These are phyloP conservation scores for Drosophila leontia DNA, from an alignment of 1,140 invertebrate genomes.

Conservation along the genomic window DNA sequence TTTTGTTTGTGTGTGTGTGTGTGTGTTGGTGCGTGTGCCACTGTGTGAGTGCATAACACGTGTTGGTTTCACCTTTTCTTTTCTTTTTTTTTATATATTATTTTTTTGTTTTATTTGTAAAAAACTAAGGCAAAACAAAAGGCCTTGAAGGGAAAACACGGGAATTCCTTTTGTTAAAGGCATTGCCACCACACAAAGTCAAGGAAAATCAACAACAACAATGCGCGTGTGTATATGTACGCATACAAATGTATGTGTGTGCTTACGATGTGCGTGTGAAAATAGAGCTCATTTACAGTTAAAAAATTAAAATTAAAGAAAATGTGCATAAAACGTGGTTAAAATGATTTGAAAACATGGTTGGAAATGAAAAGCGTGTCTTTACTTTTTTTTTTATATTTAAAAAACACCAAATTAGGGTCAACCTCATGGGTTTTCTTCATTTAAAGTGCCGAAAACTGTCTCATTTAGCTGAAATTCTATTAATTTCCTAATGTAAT, in stretches of 20 bases:
- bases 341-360: not conserved
- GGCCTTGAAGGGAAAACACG: conserved; percentile 46
- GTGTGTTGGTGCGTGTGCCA: conserved; percentile 20
- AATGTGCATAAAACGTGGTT: not conserved
- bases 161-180: conserved; percentile 59
- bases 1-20: conserved; percentile 34
- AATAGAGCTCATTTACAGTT: conserved; percentile 16
- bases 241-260: not conserved
- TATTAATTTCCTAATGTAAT: not conserved
- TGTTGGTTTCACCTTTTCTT: conserved; percentile 46
- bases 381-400: not conserved
- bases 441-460: not conserved
- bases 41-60: conserved; percentile 53
- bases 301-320: conserved; percentile 1
- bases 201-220: conserved; percentile 66
- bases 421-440: not conserved
- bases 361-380: not conserved
- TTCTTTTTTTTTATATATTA: conserved; percentile 24
- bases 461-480: too few species aligned
- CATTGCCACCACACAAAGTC: conserved; percentile 42
- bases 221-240: conserved; percentile 24
- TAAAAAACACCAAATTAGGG: not conserved
- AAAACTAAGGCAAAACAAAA: conserved; percentile 48
- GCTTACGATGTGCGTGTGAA: conserved; percentile 1
- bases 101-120: conserved; percentile 24